A percentile compares a stretch with the other conserved stretches of the same genome.
Conservation (phyloP, 2,888 invertebrate species). For the Omphaloscelis lunosa region DNA sequence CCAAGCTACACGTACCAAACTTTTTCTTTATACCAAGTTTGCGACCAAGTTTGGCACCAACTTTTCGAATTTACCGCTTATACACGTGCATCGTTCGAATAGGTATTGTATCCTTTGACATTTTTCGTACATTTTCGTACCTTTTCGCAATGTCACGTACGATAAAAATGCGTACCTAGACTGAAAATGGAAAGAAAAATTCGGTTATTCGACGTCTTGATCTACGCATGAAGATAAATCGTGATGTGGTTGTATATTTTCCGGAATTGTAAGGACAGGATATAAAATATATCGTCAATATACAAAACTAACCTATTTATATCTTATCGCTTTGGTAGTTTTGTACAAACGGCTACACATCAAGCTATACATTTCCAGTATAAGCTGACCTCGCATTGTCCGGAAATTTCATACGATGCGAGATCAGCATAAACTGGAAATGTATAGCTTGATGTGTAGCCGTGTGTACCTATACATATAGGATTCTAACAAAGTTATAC, state of each 20-base stretch:
- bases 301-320: constrained; percentile 43
- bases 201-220: constrained; percentile 51
- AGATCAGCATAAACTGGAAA: no score
- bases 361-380: no score
- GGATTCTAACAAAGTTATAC: not conserved
- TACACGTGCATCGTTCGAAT: constrained; percentile 49
- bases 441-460: no score
- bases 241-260: constrained; percentile 68
- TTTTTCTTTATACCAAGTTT: constrained; percentile 55
- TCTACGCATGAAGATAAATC: constrained; percentile 65
- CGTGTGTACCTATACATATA: no score
- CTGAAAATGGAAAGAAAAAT: constrained; percentile 47
- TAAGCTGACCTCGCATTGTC: no score
- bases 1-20: constrained; percentile 51
- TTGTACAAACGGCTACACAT: no score
- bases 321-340: not conserved
- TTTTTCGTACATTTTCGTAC: constrained; percentile 44
- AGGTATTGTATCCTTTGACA: constrained; percentile 47
- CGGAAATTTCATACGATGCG: no score
- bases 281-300: constrained; percentile 58
- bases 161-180: constrained; percentile 63
- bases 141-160: constrained; percentile 62
- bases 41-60: constrained; percentile 46
- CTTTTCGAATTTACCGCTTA: constrained; percentile 59
- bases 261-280: constrained; percentile 54